phyloP scores from a whole-genome alignment of 1,140 invertebrate species.

The Epicauta chinensis region DNA sequence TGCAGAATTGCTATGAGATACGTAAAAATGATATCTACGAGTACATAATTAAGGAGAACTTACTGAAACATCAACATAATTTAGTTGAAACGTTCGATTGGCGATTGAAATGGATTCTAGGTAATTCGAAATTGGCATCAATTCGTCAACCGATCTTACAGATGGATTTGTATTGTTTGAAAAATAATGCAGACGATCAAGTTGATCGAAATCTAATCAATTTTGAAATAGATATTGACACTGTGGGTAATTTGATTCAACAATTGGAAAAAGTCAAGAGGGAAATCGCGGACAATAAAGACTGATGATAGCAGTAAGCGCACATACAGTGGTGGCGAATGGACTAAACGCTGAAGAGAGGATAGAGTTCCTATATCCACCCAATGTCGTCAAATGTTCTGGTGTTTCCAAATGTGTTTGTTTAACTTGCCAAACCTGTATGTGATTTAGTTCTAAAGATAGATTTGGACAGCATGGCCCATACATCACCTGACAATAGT shows the following conservation, averaged over 20 bases:
- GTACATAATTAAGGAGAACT: conserved; percentile 25
- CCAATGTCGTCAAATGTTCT: no score
- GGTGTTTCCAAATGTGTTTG: no score
- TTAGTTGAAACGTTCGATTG: conserved; percentile 39
- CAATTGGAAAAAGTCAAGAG: neutral
- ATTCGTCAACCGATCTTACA: conserved; percentile 37
- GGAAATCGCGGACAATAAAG: neutral
- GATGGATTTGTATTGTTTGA: conserved; percentile 34
- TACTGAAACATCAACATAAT: conserved; percentile 23
- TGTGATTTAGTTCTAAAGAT: no score
- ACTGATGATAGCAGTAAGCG: neutral
- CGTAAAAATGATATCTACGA: conserved; percentile 35
- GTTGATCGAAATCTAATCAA: conserved; percentile 19
- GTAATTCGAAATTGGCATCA: conserved; percentile 33
- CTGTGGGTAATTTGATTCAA: neutral
- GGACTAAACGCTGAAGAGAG: no score
- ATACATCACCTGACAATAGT: no score
- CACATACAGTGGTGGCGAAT: no score
- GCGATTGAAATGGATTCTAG: conserved; percentile 40
- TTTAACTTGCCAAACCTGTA: no score
- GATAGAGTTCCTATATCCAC: no score
- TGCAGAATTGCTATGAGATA: conserved; percentile 30
- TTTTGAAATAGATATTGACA: conserved; percentile 35
- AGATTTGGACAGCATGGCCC: no score
- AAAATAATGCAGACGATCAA: conserved; percentile 10